These are phyloP conservation scores for Pecten maximus DNA, from an alignment of 2,888 invertebrate genomes.

Conservation along the genomic window DNA sequence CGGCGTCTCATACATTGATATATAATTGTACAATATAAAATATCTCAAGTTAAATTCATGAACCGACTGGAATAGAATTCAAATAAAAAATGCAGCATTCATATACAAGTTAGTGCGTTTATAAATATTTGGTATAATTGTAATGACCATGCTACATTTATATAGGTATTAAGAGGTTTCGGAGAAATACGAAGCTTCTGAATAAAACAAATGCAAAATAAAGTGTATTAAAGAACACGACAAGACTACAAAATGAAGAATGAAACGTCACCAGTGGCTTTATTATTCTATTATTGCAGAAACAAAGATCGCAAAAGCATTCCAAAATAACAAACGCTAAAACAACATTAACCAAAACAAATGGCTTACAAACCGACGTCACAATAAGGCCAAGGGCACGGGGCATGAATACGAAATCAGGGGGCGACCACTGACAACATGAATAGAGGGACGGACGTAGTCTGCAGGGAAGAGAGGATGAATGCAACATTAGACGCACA, in stretches of 20 bases:
- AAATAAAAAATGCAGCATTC: too few relatives aligned
- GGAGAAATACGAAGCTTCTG: too few relatives aligned
- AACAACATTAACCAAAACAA: background rate
- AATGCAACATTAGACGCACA: conserved; percentile 37
- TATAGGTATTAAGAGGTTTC: too few relatives aligned
- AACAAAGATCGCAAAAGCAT: background rate
- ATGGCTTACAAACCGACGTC: background rate
- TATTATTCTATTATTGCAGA: background rate
- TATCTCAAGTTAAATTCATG: too few relatives aligned
- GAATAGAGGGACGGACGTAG: background rate
- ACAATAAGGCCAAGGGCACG: background rate
- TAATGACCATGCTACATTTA: too few relatives aligned
- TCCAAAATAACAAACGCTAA: background rate
- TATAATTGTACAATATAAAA: too few relatives aligned
- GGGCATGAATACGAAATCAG: conserved; percentile 19
- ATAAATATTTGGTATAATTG: too few relatives aligned
- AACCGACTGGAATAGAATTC: too few relatives aligned
- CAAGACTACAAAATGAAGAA: background rate
- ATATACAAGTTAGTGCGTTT: too few relatives aligned
- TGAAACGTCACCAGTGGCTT: background rate
- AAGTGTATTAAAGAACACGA: background rate
- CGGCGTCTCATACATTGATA: too few relatives aligned
- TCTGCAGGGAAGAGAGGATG: conserved; percentile 17
- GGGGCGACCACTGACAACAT: conserved; percentile 8
- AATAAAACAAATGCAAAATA: too few relatives aligned